phyloP scores from a whole-genome alignment of 2,113 vertebrate genomes.

The Mobula hypostoma region DNA sequence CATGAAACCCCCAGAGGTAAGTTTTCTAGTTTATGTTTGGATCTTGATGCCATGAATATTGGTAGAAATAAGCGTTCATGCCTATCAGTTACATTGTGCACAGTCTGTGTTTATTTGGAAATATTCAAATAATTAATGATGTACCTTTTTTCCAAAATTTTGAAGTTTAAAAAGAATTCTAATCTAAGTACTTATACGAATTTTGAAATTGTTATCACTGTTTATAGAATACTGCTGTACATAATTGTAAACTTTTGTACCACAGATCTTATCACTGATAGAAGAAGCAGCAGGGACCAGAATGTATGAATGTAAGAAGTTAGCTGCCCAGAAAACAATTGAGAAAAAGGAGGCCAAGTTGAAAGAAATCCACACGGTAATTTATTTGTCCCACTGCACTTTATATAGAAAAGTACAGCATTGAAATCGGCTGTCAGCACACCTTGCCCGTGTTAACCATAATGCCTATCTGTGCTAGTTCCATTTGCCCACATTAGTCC shows the following conservation, averaged over 20 bases:
- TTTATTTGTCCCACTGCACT: background rate
- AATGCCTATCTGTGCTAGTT: too few relatives aligned
- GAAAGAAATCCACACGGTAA: conserved; percentile 76
- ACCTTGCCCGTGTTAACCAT: too few relatives aligned
- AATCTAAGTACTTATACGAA: background rate
- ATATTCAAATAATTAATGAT: background rate
- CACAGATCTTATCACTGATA: conserved; percentile 87
- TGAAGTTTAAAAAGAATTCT: background rate
- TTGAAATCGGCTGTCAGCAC: too few relatives aligned
- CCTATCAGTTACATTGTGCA: background rate
- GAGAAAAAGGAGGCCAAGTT: conserved; percentile 89
- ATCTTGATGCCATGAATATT: background rate
- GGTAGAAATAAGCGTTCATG: background rate
- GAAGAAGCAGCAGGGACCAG: conserved; percentile 93
- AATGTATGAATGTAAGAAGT: conserved; percentile 93
- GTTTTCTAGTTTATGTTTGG: background rate
- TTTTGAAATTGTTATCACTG: background rate
- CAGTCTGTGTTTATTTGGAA: background rate
- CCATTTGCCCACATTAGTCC: too few relatives aligned
- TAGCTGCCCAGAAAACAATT: conserved; percentile 80
- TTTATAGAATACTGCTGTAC: background rate
- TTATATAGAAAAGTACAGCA: background rate
- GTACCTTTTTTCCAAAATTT: too few relatives aligned
- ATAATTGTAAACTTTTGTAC: background rate
- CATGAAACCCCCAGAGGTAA: conserved; percentile 96